Conservation (phyloP, 2,888 invertebrate species). For the Linnaemya vulpina region DNA sequence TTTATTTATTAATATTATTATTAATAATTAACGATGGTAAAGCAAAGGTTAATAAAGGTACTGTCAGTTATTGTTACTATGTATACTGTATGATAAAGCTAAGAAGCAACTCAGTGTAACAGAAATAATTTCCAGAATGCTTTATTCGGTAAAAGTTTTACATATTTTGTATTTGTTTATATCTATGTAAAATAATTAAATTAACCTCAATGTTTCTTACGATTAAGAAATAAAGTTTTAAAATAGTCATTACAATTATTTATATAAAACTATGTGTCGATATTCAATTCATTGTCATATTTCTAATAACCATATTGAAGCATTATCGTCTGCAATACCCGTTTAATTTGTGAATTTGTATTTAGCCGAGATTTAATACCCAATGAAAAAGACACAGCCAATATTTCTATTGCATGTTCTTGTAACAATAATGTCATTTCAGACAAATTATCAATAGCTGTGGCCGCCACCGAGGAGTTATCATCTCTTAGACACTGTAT, state of each 20-base stretch:
- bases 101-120: too few relatives aligned
- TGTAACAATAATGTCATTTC: slow-evolving; percentile 93
- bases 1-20: too few relatives aligned
- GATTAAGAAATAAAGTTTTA: slow-evolving; percentile 37
- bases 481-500: slow-evolving; percentile 91
- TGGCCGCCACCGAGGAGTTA: slow-evolving; percentile 90
- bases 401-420: slow-evolving; percentile 91
- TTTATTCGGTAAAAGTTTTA: not conserved
- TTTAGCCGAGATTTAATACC: slow-evolving; percentile 91
- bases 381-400: slow-evolving; percentile 91
- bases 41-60: too few relatives aligned
- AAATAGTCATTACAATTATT: slow-evolving; percentile 2
- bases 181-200: slow-evolving; percentile 34
- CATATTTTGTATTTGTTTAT: slow-evolving; percentile 54
- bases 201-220: slow-evolving; percentile 44
- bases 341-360: slow-evolving; percentile 89
- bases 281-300: not conserved
- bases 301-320: slow-evolving; percentile 90
- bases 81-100: too few relatives aligned
- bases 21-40: not conserved
- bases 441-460: slow-evolving; percentile 91
- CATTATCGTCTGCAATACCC: slow-evolving; percentile 91
- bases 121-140: not conserved
- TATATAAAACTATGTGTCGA: not conserved
- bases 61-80: too few relatives aligned